Base-by-base conservation (phyloP, 2,797 vertebrate genomes). In the Otolemur crassicaudatus region DNA sequence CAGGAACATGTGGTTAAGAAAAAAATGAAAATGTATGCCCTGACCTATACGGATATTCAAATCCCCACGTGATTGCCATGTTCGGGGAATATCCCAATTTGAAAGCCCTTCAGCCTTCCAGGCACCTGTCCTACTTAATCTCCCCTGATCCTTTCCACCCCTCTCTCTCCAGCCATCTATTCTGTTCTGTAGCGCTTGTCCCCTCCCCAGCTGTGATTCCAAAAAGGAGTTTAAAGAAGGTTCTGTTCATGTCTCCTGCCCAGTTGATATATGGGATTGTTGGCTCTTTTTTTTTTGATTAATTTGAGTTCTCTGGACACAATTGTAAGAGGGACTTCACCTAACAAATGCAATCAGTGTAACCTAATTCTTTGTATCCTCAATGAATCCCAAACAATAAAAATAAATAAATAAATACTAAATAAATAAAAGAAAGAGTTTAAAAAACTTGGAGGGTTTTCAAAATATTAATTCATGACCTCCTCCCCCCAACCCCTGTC, bases 1-100 rank as follows among this genome's bases (percentile, higher is more conserved):
- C 73, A 94, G 81, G 87, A 94, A 94, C 76, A 65, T 85, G 84
- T 93, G 87, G 93, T 90, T 97, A 90, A 93, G 81, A 63, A 95
- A 96, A 95, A 94, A 88, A 96, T 43, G 53, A 93, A 96, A 96
- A 93, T 80, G 29, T 1, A 9, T 85, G 75, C 81, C 90, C 91
- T 93, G 90, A 96, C 96, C 89, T 94, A 11, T 75, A 75, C 58
- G 84, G 77, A 56, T 88, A 85, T 92, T 92, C 77, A 93, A 88
- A 94, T 93, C 37, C 75, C 63, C 49, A 6, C 1, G 9, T 70
- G 93, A 84, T 10, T 22, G 70, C 53, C 22, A 37, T 11, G 19
- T 17, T 90, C 70, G 69, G 84, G 72, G 77, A 93, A 46, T 56
- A 49, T 82, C 76, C 46, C 60, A 40, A 6, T 56, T 29, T 31